phyloP scores from a whole-genome alignment of 2,113 vertebrate species.

The Menidia beryllina region DNA sequence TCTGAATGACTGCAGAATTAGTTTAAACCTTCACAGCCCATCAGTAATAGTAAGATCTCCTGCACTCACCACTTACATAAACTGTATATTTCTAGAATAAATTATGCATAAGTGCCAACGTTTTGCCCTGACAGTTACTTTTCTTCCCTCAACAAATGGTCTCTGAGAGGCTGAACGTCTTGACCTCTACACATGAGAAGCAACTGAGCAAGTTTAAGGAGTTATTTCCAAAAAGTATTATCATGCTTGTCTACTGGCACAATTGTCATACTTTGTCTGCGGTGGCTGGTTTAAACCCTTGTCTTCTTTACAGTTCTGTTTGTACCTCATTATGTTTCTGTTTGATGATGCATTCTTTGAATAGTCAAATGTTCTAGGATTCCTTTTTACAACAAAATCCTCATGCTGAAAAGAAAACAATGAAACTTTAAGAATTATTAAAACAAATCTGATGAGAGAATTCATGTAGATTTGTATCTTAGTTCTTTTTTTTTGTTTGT shows the following conservation, averaged over 20 bases:
- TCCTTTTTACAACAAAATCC: too few species aligned
- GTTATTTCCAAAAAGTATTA: neutral
- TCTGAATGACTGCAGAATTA: constrained; percentile 39
- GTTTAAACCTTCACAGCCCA: constrained; percentile 30
- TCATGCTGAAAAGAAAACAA: too few species aligned
- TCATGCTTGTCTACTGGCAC: neutral
- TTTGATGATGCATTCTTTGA: too few species aligned
- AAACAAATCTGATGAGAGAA: too few species aligned
- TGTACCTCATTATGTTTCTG: too few species aligned
- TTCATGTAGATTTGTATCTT: too few species aligned
- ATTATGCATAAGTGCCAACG: neutral
- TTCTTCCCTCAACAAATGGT: constrained; percentile 12
- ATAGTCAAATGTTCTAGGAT: too few species aligned
- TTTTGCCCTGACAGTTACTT: neutral
- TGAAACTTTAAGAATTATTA: too few species aligned
- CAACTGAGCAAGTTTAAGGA: neutral
- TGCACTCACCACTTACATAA: constrained; percentile 20
- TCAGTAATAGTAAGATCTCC: constrained; percentile 11
- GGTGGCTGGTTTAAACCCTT: too few species aligned
- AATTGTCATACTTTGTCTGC: neutral
- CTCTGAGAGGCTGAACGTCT: neutral
- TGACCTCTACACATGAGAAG: neutral
- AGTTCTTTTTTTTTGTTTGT: too few species aligned
- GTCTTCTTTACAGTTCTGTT: neutral
- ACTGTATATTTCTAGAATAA: neutral